Evolutionary conservation across 2,113 vertebrate species (phyloP).

Genomic region (Atlantisia rogersi): DNA sequence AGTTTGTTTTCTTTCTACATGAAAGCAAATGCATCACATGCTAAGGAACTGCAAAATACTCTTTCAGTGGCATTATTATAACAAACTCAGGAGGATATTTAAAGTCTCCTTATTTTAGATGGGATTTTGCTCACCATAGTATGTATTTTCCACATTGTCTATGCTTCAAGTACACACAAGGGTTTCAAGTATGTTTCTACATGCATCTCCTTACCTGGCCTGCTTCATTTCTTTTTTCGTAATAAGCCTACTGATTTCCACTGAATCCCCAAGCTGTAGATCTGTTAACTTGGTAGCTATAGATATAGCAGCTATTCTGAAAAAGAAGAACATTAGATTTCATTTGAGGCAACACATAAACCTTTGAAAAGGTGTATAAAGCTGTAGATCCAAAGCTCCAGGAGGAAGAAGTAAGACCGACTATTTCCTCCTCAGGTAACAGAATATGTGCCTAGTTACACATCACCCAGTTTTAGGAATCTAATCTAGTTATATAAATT

Average conservation of each 20-base stretch:
- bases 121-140: not conserved
- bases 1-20: not conserved
- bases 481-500: not conserved
- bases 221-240: slow-evolving; percentile 94
- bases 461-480: not conserved
- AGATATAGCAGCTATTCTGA: slow-evolving; percentile 93
- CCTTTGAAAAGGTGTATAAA: not conserved
- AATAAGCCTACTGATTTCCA: slow-evolving; percentile 92
- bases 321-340: slow-evolving; percentile 7
- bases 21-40: not conserved
- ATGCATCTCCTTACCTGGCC: slow-evolving; percentile 79
- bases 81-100: not conserved
- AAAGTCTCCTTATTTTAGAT: not conserved
- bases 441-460: not conserved
- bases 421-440: not conserved
- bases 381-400: not conserved
- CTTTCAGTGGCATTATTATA: not conserved
- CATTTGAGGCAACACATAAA: not conserved
- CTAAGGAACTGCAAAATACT: not conserved
- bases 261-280: slow-evolving; percentile 92
- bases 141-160: not conserved
- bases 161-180: not conserved
- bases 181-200: not conserved
- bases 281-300: slow-evolving; percentile 96
- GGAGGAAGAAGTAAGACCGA: not conserved